These are phyloP conservation scores for Oligia fasciuncula DNA, from an alignment of 2,888 invertebrate species.

Conservation along the genomic window DNA sequence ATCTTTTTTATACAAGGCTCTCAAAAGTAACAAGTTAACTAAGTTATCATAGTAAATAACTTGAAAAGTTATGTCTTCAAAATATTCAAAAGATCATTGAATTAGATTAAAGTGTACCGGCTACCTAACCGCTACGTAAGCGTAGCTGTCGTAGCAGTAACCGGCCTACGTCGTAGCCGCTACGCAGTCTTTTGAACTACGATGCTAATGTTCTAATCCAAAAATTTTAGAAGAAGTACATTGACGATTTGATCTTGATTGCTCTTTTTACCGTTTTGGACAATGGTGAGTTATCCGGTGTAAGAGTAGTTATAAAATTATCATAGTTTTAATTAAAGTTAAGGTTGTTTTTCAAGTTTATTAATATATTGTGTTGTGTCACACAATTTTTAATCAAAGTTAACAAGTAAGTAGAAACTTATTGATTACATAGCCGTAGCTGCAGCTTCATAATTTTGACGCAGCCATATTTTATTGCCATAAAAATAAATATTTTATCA, in stretches of 20 bases:
- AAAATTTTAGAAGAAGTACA: neutral
- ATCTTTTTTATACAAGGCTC: constrained; percentile 36
- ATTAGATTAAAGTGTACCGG: neutral
- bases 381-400: constrained; percentile 20
- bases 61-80: neutral
- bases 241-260: neutral
- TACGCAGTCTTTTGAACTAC: neutral
- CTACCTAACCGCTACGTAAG: neutral
- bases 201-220: neutral
- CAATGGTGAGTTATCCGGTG: no score
- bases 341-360: neutral
- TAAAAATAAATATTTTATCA: constrained; percentile 43
- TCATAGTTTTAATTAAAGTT: neutral
- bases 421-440: constrained; percentile 25
- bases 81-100: neutral
- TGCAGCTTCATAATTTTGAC: constrained; percentile 32
- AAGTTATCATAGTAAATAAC: neutral
- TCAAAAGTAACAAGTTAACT: neutral
- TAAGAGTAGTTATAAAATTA: neutral
- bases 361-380: neutral
- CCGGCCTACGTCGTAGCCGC: constrained; percentile 30
- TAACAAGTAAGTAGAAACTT: constrained; percentile 18
- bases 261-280: neutral
- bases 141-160: constrained; percentile 23
- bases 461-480: constrained; percentile 20